Base-by-base conservation (phyloP, 2,888 invertebrate genomes). In the Brenthis ino region DNA sequence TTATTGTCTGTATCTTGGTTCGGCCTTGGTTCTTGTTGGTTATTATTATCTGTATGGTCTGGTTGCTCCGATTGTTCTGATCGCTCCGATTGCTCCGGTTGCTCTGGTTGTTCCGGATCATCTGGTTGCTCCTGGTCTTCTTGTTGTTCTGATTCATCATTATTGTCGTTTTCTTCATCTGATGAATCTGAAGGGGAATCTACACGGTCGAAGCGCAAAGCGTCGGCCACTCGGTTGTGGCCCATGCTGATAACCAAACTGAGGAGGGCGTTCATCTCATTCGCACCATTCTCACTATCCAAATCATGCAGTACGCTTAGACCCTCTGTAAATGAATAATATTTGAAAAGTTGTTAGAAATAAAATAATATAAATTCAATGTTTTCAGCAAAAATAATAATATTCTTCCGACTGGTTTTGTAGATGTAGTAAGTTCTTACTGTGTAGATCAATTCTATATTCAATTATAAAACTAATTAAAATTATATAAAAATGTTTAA, bases 261-360 rank as follows among this genome's bases (percentile, higher is more conserved):
- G 20, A 93, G 83, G 14, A 93, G 84, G 6, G 93, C 92, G 81
- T 93, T 93, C 91, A 93, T 92, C 81, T 93, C 93, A 75, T 85
- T 85, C 13, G 87, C 89, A 12, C 93, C 93, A 65, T 81, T 85
- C 57, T 82, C 82, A 55, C 78, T 77, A 75, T 91, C 88, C 24
- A 91, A 79, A 11, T 81, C 86, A 78, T 88, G 86, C 61, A 87
- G 81, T 12, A 81, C 83, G 76, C 87, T 85, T 65, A 87, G 81
- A 24, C 81, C 84, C 56, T 87, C 89, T 87, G 80, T n/a, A 63
- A 63, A 67, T 13, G 12, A 33, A 47, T 12, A n/a, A 37, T 6
- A 16, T n/a, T 13, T 11, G 20, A 28, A 14, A 24, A 13, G 3
- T 4, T 55, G 28, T 5, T 5, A 16, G 1, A 11, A 12, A 6